These are phyloP conservation scores for Electrona antarctica DNA, from an alignment of 2,113 vertebrate genomes.

Conservation along the genomic window DNA sequence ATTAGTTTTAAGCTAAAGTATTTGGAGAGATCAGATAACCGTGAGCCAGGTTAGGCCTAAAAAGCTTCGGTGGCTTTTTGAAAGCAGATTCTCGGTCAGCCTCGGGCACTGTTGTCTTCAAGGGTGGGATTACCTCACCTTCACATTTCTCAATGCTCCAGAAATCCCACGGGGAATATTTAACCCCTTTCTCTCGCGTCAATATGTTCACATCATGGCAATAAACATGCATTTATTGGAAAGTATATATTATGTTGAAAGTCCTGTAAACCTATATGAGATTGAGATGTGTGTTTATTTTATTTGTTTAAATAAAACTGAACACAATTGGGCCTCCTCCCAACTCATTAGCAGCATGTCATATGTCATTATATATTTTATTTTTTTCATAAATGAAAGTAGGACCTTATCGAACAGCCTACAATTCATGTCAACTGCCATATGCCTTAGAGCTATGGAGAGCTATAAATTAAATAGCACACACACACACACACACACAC, in stretches of 20 bases:
- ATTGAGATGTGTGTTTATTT: not conserved
- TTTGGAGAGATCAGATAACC: constrained; percentile 73
- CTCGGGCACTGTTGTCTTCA: constrained; percentile 52
- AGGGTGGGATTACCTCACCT: constrained; percentile 61
- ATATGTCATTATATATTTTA: not conserved
- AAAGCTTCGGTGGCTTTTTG: constrained; percentile 68
- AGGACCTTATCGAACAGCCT: too few species aligned
- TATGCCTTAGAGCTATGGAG: not conserved
- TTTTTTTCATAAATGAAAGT: not conserved
- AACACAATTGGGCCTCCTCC: too few species aligned
- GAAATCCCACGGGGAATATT: constrained; percentile 5
- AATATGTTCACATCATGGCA: not conserved
- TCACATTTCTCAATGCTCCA: constrained; percentile 33
- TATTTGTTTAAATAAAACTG: too few species aligned
- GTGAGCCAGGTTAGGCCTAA: constrained; percentile 50
- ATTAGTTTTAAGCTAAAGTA: constrained; percentile 58
- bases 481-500: too few species aligned
- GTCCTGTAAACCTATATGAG: not conserved
- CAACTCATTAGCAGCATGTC: too few species aligned
- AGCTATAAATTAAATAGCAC: too few species aligned
- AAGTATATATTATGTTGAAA: too few species aligned
- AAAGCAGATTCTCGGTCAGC: constrained; percentile 70
- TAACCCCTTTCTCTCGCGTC: not conserved
- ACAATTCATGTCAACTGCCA: not conserved
- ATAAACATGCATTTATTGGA: not conserved